Base-by-base conservation (phyloP, 2,797 vertebrate species). In the Anguilla anguilla region DNA sequence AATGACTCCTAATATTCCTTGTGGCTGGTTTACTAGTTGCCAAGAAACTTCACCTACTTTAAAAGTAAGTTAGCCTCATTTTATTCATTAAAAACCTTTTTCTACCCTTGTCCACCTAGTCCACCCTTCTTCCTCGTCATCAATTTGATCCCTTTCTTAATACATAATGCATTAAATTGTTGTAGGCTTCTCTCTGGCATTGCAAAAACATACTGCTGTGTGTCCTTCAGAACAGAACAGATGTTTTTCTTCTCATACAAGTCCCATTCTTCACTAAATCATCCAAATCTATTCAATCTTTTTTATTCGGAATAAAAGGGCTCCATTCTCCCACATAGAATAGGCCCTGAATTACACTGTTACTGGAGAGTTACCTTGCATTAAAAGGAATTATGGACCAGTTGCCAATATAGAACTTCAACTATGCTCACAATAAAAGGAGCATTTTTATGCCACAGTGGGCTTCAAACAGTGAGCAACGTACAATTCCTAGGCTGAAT, bases 361-460 rank as follows among this genome's bases (percentile, higher is more conserved):
- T 94, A 94, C 94, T 93, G 92, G 92, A 95, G 95, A 96, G 95
- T 96, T 96, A 95, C 95, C 95, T 96, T 92, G 93, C 94, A 95
- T 93, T 93, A 94, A 95, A 92, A 93, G 91, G 95, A 96, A 96
- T 96, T 96, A 96, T 94, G 94, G 94, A 96, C 95, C 96, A 96
- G 96, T 96, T 95, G 96, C 95, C 96, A 96, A 96, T 95, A 96
- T 95, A 96, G 95, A 95, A 95, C 95, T 95, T 96, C 95, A 96
- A 95, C 95, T 96, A 94, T 94, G 92, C 89, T 2, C 91, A 90
- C 93, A 94, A 96, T 93, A 96, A 96, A 95, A 93, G 94, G 92
- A 61, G 92, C 93, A 95, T 96, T 96, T 94, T 96, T 95, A 93
- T 94, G 92, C 92, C 95, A 96, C 96, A 96, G 96, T 95, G 94